Percentiles rank a stretch among this genome's conserved stretches.
These are phyloP conservation scores for Drosophila chauvacae DNA, from an alignment of 1,140 invertebrate genomes.

Conservation along the genomic window DNA sequence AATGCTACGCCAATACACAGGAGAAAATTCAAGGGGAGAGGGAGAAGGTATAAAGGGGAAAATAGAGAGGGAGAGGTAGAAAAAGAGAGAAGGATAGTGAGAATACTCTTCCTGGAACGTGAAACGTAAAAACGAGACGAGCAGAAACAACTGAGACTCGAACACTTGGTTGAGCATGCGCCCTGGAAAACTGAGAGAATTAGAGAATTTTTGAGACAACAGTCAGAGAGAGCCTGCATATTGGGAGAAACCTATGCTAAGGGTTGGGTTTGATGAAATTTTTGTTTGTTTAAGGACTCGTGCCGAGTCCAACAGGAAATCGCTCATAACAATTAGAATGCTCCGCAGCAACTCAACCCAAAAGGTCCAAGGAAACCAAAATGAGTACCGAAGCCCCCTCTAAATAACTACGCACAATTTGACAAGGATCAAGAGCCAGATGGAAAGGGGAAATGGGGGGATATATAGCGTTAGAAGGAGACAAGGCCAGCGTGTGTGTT, in stretches of 20 bases:
- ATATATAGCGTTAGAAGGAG: neutral
- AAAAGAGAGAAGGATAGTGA: neutral
- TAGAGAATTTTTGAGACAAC: neutral
- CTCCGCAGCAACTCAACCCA: conserved; percentile 8
- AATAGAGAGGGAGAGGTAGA: neutral
- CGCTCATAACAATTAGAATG: conserved; percentile 65
- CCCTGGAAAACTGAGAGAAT: conserved; percentile 11
- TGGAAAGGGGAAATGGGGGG: conserved; percentile 5
- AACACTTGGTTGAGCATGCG: conserved; percentile 52
- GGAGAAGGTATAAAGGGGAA: conserved; percentile 1
- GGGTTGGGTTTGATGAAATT: conserved; percentile 55
- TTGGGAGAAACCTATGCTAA: conserved; percentile 5
- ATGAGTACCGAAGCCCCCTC: conserved; percentile 10
- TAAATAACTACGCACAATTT: conserved; percentile 60
- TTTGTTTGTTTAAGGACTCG: conserved; percentile 25
- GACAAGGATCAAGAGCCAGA: conserved; percentile 15
- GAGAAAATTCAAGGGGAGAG: conserved; percentile 6
- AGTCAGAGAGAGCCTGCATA: neutral
- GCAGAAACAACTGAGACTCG: conserved; percentile 37
- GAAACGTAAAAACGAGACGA: conserved; percentile 19
- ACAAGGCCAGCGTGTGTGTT: conserved; percentile 45
- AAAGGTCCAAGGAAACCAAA: conserved; percentile 21
- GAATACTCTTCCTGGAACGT: conserved; percentile 23
- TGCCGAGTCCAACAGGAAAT: conserved; percentile 72
- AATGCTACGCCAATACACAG: conserved; percentile 75